Evolutionary conservation across 2,888 invertebrate species (phyloP).

Genomic region (Ennomos quercinarius): DNA sequence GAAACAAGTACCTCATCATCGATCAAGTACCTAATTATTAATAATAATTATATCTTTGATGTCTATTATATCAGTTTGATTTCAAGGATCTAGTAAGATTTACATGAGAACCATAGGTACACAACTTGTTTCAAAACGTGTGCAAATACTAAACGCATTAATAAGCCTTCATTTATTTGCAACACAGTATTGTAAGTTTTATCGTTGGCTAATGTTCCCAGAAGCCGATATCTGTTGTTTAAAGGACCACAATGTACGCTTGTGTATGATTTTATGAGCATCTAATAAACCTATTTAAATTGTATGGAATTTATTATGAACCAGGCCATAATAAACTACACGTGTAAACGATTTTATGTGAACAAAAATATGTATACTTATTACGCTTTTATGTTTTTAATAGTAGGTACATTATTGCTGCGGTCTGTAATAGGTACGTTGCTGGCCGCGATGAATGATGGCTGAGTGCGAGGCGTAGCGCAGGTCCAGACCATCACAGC

Average conservation of each 20-base stretch:
- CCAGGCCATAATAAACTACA: constrained; percentile 16
- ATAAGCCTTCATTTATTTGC: constrained; percentile 18
- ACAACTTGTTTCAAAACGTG: too few species aligned
- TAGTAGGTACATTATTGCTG: neutral
- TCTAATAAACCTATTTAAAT: constrained; percentile 40
- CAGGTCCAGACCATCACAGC: too few species aligned
- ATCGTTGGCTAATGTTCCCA: constrained; percentile 23
- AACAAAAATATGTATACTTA: constrained; percentile 19
- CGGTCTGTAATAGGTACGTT: too few species aligned
- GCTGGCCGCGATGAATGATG: too few species aligned
- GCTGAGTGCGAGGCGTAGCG: too few species aligned
- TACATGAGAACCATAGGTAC: constrained; percentile 5
- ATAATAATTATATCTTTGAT: too few species aligned
- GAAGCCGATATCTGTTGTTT: constrained; percentile 28
- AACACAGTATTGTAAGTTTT: constrained; percentile 19
- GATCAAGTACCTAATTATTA: too few species aligned
- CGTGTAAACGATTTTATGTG: constrained; percentile 26
- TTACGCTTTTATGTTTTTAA: constrained; percentile 1
- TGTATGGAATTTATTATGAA: constrained; percentile 30
- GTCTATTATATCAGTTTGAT: too few species aligned
- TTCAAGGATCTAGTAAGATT: neutral
- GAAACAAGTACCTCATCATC: too few species aligned
- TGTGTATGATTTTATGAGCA: constrained; percentile 32
- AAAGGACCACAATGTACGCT: constrained; percentile 34
- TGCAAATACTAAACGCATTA: too few species aligned